Percentiles rank a stretch among this genome's conserved stretches.
These are phyloP conservation scores for Stenopsyche tienmushanensis DNA, from an alignment of 1,140 invertebrate genomes.

Conservation along the genomic window DNA sequence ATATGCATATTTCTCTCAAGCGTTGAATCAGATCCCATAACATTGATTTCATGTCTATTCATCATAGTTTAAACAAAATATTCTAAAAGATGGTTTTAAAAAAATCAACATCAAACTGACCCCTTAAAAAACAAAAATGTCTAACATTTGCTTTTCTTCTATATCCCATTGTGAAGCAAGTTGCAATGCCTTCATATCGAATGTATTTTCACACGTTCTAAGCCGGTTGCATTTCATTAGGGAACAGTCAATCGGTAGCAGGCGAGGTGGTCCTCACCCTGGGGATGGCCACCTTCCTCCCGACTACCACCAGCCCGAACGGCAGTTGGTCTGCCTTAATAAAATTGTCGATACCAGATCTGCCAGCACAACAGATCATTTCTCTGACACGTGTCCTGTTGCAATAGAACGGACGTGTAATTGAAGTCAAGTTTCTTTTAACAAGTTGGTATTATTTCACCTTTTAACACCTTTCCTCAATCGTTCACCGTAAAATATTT, in stretches of 20 bases:
- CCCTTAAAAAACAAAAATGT: not conserved
- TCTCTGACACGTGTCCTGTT: not conserved
- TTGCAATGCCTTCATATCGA: not conserved
- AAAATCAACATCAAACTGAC: not conserved
- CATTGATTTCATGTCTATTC: not conserved
- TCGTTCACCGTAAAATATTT: too few relatives aligned
- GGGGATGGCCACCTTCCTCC: too few relatives aligned
- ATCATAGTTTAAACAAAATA: not conserved
- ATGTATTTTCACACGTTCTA: too few relatives aligned
- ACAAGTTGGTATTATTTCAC: too few relatives aligned
- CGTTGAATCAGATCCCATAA: not conserved
- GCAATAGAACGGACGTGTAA: not conserved
- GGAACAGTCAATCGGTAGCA: constrained; percentile 2
- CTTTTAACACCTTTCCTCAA: too few relatives aligned
- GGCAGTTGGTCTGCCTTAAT: not conserved
- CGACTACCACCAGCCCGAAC: not conserved
- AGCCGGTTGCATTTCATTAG: constrained; percentile 13
- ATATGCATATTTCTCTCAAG: constrained; percentile 3
- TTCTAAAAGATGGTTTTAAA: not conserved
- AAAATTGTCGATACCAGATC: not conserved
- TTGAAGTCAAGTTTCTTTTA: not conserved
- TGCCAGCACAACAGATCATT: not conserved
- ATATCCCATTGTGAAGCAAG: not conserved
- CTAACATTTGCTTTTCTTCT: not conserved
- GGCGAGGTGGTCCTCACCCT: too few relatives aligned